These are phyloP conservation scores for Deroptyus accipitrinus DNA, from an alignment of 2,113 vertebrate genomes.

Conservation along the genomic window DNA sequence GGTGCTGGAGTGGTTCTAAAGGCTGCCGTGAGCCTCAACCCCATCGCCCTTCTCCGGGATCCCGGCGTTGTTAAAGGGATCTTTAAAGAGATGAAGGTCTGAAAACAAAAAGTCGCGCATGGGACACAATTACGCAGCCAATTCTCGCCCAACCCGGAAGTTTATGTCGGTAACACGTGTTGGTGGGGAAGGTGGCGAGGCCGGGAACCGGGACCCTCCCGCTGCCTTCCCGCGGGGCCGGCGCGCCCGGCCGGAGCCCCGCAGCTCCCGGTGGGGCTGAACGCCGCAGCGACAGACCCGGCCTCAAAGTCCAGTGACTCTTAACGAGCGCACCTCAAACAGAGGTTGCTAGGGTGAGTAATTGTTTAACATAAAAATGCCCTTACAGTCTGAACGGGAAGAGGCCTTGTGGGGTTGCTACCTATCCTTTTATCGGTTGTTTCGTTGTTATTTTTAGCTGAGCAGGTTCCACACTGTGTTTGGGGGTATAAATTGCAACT, in stretches of 20 bases:
- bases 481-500: not conserved
- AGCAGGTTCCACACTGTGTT: fast-evolving
- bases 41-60: not conserved
- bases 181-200: slow-evolving; percentile 47
- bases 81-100: not conserved
- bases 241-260: not conserved
- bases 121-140: slow-evolving; percentile 69
- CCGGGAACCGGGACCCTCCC: slow-evolving; percentile 4
- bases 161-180: slow-evolving; percentile 83
- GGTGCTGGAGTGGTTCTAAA: not conserved
- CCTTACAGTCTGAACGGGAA: not conserved
- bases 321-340: not conserved
- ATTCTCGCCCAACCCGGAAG: slow-evolving; percentile 79
- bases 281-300: not conserved
- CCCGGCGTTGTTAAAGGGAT: not conserved
- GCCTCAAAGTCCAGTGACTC: slow-evolving; percentile 37
- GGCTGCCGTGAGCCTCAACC: not conserved
- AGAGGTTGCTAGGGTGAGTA: slow-evolving; percentile 56
- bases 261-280: not conserved
- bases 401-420: not conserved
- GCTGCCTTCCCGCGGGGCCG: not conserved
- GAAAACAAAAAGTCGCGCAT: slow-evolving; percentile 42
- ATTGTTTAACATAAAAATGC: slow-evolving; percentile 23
- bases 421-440: not conserved
- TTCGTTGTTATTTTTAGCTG: not conserved